A percentile compares a stretch with the other conserved stretches of the same genome.
Conservation (phyloP, 30 jellyfish, hydroid and myxozoan genomes). For the Clytia hemisphaerica region DNA sequence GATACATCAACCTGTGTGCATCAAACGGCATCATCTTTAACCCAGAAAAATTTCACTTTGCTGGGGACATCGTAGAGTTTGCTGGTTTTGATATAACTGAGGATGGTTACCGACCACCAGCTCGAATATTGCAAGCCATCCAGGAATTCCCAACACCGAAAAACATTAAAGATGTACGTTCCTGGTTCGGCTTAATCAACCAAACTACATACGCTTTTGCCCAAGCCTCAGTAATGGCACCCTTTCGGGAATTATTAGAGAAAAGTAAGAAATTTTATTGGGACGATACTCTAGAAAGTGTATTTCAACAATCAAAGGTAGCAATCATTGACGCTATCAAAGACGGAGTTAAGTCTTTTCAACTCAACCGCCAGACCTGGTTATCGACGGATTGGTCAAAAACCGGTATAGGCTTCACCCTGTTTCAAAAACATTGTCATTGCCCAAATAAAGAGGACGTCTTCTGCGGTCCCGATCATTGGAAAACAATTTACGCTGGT, state of each 20-base stretch:
- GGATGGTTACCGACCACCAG: neutral
- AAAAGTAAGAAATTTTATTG: constrained; percentile 15
- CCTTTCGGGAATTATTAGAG: constrained; percentile 7
- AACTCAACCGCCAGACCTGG: neutral
- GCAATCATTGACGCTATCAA: neutral
- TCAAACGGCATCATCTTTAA: constrained; percentile 23
- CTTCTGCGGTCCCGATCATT: neutral
- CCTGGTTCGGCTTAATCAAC: constrained; percentile 29
- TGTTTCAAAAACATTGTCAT: neutral
- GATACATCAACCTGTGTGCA: constrained; percentile 1
- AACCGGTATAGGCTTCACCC: constrained; percentile 3
- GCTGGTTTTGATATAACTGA: neutral
- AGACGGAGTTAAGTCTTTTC: neutral
- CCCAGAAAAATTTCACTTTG: constrained; percentile 15
- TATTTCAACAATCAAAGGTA: neutral
- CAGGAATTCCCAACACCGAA: constrained; percentile 25
- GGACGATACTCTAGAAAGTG: constrained; percentile 16
- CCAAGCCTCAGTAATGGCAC: constrained; percentile 32
- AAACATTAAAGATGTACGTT: constrained; percentile 14
- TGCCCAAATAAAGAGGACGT: too few species aligned
- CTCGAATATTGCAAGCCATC: constrained; percentile 1
- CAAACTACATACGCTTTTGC: constrained; percentile 15
- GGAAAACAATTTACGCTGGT: constrained; percentile 16
- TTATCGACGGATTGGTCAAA: neutral
- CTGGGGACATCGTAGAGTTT: neutral